Percentiles rank a stretch among this genome's conserved stretches.
Conservation (phyloP, 2,888 invertebrate species). For the Ferdinandea cuprea region DNA sequence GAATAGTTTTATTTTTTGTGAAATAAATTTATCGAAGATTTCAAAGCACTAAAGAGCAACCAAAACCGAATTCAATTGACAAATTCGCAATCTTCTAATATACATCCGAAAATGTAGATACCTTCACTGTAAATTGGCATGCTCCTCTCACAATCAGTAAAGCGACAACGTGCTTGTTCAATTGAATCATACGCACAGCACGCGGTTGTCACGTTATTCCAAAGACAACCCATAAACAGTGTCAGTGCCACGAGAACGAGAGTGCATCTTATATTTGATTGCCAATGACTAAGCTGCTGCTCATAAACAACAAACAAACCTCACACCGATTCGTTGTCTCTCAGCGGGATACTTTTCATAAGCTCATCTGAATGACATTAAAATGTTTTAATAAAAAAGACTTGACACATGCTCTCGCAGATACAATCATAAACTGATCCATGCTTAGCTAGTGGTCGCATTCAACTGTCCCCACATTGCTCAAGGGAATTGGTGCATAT, state of each 20-base stretch:
- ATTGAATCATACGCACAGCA: slow-evolving; percentile 17
- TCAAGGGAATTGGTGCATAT: slow-evolving; percentile 62
- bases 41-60: too few species aligned
- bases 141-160: background rate
- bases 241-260: slow-evolving; percentile 53
- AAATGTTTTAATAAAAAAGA: slow-evolving; percentile 29
- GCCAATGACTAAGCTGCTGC: background rate
- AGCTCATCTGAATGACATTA: slow-evolving; percentile 41
- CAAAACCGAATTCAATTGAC: too few species aligned
- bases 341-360: slow-evolving; percentile 21
- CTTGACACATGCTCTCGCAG: slow-evolving; percentile 43
- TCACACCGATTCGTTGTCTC: slow-evolving; percentile 29
- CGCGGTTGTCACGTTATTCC: slow-evolving; percentile 24
- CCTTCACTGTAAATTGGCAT: background rate
- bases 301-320: slow-evolving; percentile 27
- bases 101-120: background rate
- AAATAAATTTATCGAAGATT: too few species aligned
- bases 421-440: slow-evolving; percentile 50
- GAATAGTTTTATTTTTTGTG: too few species aligned
- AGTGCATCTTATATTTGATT: slow-evolving; percentile 54
- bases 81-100: too few species aligned
- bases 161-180: slow-evolving; percentile 7
- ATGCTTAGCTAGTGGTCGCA: slow-evolving; percentile 14
- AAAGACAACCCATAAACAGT: slow-evolving; percentile 29
- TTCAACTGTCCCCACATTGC: slow-evolving; percentile 30